Evolutionary conservation across 2,113 vertebrate species (phyloP), one percentile per base, ranked within the genome.

Genomic region (Corapipo altera): DNA sequence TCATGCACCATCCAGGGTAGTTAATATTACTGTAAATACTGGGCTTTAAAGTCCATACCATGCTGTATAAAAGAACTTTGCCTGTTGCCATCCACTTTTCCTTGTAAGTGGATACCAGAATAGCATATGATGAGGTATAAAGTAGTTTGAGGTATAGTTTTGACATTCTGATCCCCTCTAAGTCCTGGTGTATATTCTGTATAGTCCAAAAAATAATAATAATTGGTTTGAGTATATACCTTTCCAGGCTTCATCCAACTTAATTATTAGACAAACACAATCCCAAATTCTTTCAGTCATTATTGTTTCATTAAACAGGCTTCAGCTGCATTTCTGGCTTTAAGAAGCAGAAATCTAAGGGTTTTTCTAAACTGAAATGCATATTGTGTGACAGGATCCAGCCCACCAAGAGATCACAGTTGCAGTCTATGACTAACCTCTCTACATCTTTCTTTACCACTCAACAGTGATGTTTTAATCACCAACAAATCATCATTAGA

Each of bases 391-490:
- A 77, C 54, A n/a, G 48, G 86, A 89, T 89, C 28, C 64, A 51
- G 64, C 49, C 59, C 55, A 21, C 66, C 69, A 59, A 61, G 79
- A 91, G 72, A 86, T 71, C 76, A 81, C 55, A 69, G 76, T 24
- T 91, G 83, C 33, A 58, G 12, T 46, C 30, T 62, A 59, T 55
- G 51, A 64, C 69, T 88, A 88, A 64, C 55, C 19, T 48, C 78
- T 71, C 55, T 59, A 41, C 39, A 48, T 81, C 83, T 80, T 79
- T 69, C 85, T 88, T 83, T 74, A 28, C 69, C 44, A 65, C 44
- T 94, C 84, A 91, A 26, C 61, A 87, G 32, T 41, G 76, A 92
- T 79, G 65, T 69, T 92, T 95, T 85, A 89, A 95, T 91, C 77
- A 89, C 73, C 1, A 0, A 89, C 57, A 95, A 89, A 96, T 91